Conservation (phyloP, 2,888 invertebrate genomes). For the Anorthoa munda region DNA sequence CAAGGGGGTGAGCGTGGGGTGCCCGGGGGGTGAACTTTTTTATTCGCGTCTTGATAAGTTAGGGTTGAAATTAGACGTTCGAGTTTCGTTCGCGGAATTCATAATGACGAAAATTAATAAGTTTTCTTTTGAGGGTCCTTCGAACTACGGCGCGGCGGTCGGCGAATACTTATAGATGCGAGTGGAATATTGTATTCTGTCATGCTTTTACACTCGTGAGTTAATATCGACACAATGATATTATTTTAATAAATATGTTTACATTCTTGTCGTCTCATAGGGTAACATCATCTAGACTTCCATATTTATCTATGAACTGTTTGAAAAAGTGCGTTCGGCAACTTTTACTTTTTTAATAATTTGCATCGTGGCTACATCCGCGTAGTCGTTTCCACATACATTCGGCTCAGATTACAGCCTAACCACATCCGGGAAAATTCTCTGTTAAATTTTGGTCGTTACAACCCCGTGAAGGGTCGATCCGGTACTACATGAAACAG, state of each 20-base stretch:
- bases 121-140: constrained; percentile 89
- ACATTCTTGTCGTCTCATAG: background rate
- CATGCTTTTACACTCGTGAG: constrained; percentile 14
- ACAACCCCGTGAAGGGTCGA: no score
- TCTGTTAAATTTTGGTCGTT: no score
- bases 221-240: background rate
- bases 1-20: constrained; percentile 90
- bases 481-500: no score
- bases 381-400: background rate
- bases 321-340: background rate
- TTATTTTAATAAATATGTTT: constrained; percentile 5
- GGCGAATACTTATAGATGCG: constrained; percentile 73
- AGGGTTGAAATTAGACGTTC: constrained; percentile 91
- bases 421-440: no score
- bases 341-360: background rate
- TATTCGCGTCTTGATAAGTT: constrained; percentile 92
- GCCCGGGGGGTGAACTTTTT: constrained; percentile 89
- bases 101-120: constrained; percentile 91
- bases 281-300: background rate
- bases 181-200: constrained; percentile 50
- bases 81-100: constrained; percentile 91
- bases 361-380: background rate
- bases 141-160: constrained; percentile 77
- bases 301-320: background rate
- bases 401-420: background rate